Conservation (phyloP, 2,113 vertebrate genomes). For the Saguinus midas region DNA sequence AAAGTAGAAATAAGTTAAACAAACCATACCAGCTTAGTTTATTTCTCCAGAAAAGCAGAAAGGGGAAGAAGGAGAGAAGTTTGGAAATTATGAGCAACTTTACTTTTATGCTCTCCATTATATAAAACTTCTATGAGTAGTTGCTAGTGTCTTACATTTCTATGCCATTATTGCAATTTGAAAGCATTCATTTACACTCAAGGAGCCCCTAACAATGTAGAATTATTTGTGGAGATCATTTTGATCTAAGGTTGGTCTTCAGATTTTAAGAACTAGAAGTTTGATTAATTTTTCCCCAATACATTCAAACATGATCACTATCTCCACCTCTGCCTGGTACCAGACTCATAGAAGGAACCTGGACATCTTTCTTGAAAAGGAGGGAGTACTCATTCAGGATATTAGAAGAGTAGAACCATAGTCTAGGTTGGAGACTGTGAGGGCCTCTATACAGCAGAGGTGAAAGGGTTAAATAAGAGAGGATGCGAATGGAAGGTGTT, state of each 20-base stretch:
- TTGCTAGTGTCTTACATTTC: neutral
- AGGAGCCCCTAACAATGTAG: neutral
- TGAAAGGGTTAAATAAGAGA: too few relatives aligned
- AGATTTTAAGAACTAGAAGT: neutral
- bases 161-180: neutral
- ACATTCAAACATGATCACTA: neutral
- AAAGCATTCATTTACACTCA: neutral
- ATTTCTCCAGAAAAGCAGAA: neutral
- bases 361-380: neutral
- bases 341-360: neutral
- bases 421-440: too few relatives aligned
- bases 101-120: neutral
- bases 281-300: neutral
- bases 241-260: neutral
- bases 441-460: too few relatives aligned
- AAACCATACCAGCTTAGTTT: neutral
- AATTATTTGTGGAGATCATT: neutral
- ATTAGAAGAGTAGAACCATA: too few relatives aligned
- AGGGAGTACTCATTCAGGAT: too few relatives aligned
- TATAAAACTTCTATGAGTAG: neutral
- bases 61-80: neutral
- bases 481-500: too few relatives aligned
- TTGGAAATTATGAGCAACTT: neutral
- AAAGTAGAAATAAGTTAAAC: slow-evolving; percentile 13
- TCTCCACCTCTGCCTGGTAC: neutral